These are phyloP conservation scores for Hystrix cristata DNA, from an alignment of 2,113 vertebrate species.

Conservation along the genomic window DNA sequence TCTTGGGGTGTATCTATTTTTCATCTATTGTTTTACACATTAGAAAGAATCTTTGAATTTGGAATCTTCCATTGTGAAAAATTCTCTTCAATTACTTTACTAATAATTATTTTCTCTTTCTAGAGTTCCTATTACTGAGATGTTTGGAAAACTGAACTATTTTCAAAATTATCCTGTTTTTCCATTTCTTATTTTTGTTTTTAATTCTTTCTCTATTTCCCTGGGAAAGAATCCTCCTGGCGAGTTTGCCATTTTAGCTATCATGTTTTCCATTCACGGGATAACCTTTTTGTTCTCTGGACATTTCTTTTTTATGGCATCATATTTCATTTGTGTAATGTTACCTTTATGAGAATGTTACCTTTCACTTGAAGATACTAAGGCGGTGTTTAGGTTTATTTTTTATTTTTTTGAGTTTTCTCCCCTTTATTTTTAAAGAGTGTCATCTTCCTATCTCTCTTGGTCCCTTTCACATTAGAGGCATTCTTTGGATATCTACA, in stretches of 20 bases:
- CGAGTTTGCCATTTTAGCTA: not conserved
- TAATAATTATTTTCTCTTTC: not conserved
- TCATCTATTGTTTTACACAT: not conserved
- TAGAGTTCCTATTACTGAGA: not conserved
- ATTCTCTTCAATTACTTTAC: not conserved
- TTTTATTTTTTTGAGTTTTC: not conserved
- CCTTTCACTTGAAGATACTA: not conserved
- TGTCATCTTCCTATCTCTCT: not conserved
- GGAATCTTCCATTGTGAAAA: not conserved
- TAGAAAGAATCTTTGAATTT: not conserved
- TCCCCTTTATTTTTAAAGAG: not conserved
- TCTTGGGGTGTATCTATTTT: not conserved
- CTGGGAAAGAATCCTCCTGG: not conserved
- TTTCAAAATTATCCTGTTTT: not conserved
- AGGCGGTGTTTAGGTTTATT: not conserved
- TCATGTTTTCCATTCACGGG: not conserved
- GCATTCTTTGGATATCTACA: not conserved
- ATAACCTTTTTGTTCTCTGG: not conserved
- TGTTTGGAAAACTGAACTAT: not conserved
- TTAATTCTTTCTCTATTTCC: not conserved
- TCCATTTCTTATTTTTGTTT: not conserved
- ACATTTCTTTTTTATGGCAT: not conserved
- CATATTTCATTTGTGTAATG: not conserved
- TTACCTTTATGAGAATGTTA: not conserved
- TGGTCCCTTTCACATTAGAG: not conserved